A percentile compares a stretch with the other conserved stretches of the same genome.
Evolutionary conservation across 2,113 vertebrate species (phyloP).

Genomic region (Mus musculus): DNA sequence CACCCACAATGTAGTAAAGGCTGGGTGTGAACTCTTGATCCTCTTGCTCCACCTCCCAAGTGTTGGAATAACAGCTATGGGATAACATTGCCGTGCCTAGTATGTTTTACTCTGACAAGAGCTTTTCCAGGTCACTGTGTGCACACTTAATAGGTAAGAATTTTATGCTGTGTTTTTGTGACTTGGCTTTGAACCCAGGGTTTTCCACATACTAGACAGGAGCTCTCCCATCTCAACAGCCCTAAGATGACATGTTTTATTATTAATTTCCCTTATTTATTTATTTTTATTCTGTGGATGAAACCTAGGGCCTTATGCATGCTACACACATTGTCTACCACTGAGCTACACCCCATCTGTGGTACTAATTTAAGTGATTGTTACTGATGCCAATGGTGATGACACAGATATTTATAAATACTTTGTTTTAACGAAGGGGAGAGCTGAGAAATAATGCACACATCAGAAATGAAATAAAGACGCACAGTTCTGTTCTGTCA

Average conservation of each 20-base stretch:
- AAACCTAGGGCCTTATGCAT: background rate
- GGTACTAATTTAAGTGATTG: background rate
- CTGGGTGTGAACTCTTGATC: background rate
- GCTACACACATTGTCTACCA: background rate
- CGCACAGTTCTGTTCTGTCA: background rate
- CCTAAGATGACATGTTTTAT: background rate
- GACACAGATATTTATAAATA: background rate
- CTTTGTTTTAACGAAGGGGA: slow-evolving; percentile 5
- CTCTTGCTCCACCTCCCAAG: background rate
- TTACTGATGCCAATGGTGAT: background rate
- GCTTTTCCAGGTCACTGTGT: slow-evolving; percentile 23
- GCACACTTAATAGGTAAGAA: background rate
- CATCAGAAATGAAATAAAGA: background rate
- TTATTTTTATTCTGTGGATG: background rate
- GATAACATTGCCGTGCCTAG: too few species aligned
- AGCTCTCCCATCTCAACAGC: background rate
- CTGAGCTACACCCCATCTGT: background rate
- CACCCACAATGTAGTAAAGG: background rate
- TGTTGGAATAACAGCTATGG: background rate
- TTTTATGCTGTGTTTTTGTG: background rate
- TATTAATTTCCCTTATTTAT: background rate
- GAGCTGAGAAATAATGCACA: slow-evolving; percentile 10
- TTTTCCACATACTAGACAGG: background rate
- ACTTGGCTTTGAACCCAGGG: background rate
- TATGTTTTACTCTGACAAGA: background rate